phyloP scores from a whole-genome alignment of 2,888 invertebrate genomes.

The Dryobotodes eremita region DNA sequence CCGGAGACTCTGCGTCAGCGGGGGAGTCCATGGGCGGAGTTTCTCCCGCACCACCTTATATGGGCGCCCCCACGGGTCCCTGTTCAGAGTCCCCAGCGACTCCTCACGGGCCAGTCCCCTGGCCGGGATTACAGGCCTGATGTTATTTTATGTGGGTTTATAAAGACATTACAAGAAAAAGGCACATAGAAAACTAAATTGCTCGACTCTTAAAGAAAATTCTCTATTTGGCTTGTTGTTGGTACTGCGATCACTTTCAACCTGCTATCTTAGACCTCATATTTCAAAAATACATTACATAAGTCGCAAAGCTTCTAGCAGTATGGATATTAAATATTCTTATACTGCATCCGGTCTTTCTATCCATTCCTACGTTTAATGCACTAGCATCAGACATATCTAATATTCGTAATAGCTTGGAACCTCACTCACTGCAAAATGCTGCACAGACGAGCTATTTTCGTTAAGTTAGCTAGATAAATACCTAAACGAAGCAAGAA shows the following conservation, averaged over 20 bases:
- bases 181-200: background rate
- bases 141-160: too few relatives aligned
- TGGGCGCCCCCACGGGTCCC: too few relatives aligned
- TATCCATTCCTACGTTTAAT: slow-evolving; percentile 15
- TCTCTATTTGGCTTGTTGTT: slow-evolving; percentile 1
- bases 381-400: background rate
- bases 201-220: background rate
- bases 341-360: background rate
- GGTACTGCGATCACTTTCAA: slow-evolving; percentile 18
- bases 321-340: slow-evolving; percentile 24
- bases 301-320: slow-evolving; percentile 11
- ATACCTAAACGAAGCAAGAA: background rate
- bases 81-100: too few relatives aligned
- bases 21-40: too few relatives aligned
- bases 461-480: too few relatives aligned
- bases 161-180: background rate
- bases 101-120: too few relatives aligned
- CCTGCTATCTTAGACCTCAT: background rate
- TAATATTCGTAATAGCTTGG: slow-evolving; percentile 31
- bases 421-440: background rate
- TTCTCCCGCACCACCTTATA: too few relatives aligned
- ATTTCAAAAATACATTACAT: slow-evolving; percentile 26
- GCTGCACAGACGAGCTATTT: background rate
- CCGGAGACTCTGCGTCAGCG: too few relatives aligned
- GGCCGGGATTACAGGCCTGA: too few relatives aligned